Evolutionary conservation across 2,113 vertebrate genomes (phyloP).

Genomic region (Stegostoma tigrinum): DNA sequence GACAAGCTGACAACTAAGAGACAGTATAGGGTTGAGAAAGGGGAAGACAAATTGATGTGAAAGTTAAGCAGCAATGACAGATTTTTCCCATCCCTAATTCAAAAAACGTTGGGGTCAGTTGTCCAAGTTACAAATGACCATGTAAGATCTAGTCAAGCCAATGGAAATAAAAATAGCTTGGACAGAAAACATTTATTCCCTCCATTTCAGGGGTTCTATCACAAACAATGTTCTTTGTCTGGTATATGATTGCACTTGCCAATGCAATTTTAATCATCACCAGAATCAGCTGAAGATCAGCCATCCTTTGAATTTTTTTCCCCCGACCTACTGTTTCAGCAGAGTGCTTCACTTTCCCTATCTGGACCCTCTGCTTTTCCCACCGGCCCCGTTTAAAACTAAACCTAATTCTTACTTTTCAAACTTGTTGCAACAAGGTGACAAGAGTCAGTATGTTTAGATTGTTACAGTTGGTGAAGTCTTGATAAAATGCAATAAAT

Average conservation of each 20-base stretch:
- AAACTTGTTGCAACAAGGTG: background rate
- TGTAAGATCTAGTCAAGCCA: background rate
- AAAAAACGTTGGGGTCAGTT: background rate
- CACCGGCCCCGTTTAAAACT: background rate
- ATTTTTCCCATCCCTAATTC: background rate
- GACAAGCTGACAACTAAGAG: background rate
- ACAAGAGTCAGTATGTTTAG: background rate
- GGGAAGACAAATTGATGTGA: background rate
- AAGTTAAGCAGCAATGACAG: background rate
- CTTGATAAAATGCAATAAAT: background rate
- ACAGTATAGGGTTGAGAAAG: background rate
- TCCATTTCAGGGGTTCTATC: background rate
- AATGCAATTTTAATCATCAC: background rate
- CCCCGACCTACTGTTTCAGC: background rate
- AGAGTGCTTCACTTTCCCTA: background rate
- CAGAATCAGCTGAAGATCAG: background rate
- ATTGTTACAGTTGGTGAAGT: background rate
- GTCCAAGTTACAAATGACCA: background rate
- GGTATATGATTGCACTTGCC: background rate
- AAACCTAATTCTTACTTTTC: background rate
- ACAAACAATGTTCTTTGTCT: background rate
- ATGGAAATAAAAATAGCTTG: background rate
- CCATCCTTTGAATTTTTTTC: background rate
- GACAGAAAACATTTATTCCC: background rate
- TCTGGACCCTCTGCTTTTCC: background rate